Conservation (phyloP, 1,140 invertebrate species). For the Drosophila arawakana region DNA sequence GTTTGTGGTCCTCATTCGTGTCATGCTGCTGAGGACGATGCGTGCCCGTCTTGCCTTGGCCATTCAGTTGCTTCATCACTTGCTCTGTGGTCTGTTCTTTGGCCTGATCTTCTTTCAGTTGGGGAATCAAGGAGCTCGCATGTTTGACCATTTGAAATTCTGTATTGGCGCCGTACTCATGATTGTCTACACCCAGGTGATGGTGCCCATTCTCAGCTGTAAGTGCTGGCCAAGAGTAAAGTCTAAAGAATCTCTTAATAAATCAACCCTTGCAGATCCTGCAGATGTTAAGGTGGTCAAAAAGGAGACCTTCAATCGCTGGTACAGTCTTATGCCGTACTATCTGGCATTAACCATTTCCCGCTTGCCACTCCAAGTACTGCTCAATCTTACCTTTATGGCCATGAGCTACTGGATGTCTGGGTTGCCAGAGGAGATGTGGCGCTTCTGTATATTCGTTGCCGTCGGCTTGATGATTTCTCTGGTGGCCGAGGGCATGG, state of each 20-base stretch:
- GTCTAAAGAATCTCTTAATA: not conserved
- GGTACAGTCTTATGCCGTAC: slow-evolving; percentile 92
- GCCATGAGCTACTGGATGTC: slow-evolving; percentile 87
- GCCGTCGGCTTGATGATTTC: slow-evolving; percentile 86
- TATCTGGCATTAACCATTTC: slow-evolving; percentile 91
- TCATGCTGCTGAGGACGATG: slow-evolving; percentile 79
- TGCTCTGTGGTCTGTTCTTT: slow-evolving; percentile 85
- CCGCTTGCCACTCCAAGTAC: slow-evolving; percentile 86
- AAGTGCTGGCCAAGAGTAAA: slow-evolving; percentile 61
- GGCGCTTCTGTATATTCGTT: slow-evolving; percentile 86
- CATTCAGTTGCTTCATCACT: slow-evolving; percentile 87
- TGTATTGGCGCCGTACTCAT: slow-evolving; percentile 88
- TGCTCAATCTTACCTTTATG: slow-evolving; percentile 87
- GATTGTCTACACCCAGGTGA: slow-evolving; percentile 88
- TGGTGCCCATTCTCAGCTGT: slow-evolving; percentile 88
- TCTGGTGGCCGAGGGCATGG: slow-evolving; percentile 87
- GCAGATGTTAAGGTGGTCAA: slow-evolving; percentile 92
- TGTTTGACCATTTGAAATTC: slow-evolving; percentile 89
- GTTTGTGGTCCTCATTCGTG: slow-evolving; percentile 70
- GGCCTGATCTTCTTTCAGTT: slow-evolving; percentile 86
- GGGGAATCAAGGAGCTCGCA: slow-evolving; percentile 87
- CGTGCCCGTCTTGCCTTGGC: slow-evolving; percentile 85
- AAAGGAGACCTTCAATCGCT: slow-evolving; percentile 93
- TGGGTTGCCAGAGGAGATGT: slow-evolving; percentile 85
- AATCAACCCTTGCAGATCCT: slow-evolving; percentile 87